Conservation (phyloP, 2,888 invertebrate species). For the Holacanthella duospinosa region DNA sequence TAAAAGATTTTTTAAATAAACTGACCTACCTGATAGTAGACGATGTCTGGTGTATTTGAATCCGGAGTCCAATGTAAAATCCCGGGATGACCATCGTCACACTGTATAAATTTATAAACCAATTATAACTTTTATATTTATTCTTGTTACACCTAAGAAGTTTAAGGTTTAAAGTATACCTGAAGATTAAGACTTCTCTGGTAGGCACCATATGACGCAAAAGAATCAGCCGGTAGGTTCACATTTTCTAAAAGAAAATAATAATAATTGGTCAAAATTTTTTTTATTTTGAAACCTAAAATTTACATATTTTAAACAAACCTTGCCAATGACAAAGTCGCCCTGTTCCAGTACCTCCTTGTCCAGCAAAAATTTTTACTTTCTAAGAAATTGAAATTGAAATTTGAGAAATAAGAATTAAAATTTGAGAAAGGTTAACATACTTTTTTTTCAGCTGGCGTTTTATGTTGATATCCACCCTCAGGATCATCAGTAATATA, state of each 20-base stretch:
- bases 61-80: slow-evolving; percentile 80
- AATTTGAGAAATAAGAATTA: not conserved
- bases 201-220: slow-evolving; percentile 77
- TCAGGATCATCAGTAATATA: slow-evolving; percentile 78
- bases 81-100: slow-evolving; percentile 70
- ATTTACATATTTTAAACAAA: too few relatives aligned
- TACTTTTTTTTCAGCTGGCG: slow-evolving; percentile 67
- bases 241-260: slow-evolving; percentile 40
- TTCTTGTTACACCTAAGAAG: not conserved
- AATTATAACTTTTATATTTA: not conserved
- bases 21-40: slow-evolving; percentile 73
- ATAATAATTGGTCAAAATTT: not conserved
- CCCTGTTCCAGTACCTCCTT: slow-evolving; percentile 64
- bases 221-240: slow-evolving; percentile 60
- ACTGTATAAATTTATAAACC: slow-evolving; percentile 42
- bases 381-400: slow-evolving; percentile 47
- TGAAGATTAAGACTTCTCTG: slow-evolving; percentile 70
- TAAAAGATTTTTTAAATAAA: not conserved
- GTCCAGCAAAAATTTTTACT: slow-evolving; percentile 71
- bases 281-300: not conserved
- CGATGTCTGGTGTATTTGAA: slow-evolving; percentile 72
- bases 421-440: slow-evolving; percentile 30
- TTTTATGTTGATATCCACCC: slow-evolving; percentile 80
- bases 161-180: not conserved
- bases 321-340: slow-evolving; percentile 81